phyloP scores from a whole-genome alignment of 2,797 vertebrate genomes.

The Acipenser oxyrinchus region DNA sequence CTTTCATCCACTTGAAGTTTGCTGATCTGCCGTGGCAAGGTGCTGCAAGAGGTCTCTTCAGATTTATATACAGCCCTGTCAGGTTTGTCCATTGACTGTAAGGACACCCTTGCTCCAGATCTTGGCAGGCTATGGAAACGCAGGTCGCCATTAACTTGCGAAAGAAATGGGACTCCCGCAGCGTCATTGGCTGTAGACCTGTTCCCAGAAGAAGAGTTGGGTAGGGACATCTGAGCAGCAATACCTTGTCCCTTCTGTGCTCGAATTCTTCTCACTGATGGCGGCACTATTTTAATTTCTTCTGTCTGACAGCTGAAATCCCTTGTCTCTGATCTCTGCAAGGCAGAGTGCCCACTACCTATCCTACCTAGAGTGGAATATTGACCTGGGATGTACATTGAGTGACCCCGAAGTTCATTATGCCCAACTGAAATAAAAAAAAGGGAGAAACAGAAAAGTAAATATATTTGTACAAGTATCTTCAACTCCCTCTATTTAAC shows the following conservation, averaged over 20 bases:
- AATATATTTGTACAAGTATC: too few relatives aligned
- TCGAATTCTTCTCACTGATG: constrained; percentile 88
- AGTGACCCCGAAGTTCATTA: constrained; percentile 70
- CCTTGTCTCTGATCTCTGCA: constrained; percentile 67
- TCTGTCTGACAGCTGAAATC: constrained; percentile 93
- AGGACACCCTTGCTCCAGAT: constrained; percentile 63
- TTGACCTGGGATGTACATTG: constrained; percentile 77
- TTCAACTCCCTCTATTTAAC: too few relatives aligned
- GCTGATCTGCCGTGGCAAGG: constrained; percentile 53
- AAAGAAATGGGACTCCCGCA: constrained; percentile 57
- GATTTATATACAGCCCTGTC: constrained; percentile 54
- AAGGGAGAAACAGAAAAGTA: neutral
- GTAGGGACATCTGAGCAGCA: constrained; percentile 85
- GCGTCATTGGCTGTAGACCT: constrained; percentile 74
- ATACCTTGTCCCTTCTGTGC: constrained; percentile 91
- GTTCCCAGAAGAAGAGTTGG: constrained; percentile 73
- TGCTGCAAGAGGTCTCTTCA: constrained; percentile 43
- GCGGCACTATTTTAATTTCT: constrained; percentile 81
- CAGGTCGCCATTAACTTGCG: constrained; percentile 58
- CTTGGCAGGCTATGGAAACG: constrained; percentile 90
- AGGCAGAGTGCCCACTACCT: constrained; percentile 55
- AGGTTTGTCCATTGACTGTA: constrained; percentile 68
- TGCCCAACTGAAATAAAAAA: constrained; percentile 45
- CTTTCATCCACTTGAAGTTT: constrained; percentile 67
- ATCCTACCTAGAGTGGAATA: constrained; percentile 76